A percentile compares a stretch with the other conserved stretches of the same genome.
phyloP scores from a whole-genome alignment of 1,140 invertebrate species.

The Ruditapes philippinarum region DNA sequence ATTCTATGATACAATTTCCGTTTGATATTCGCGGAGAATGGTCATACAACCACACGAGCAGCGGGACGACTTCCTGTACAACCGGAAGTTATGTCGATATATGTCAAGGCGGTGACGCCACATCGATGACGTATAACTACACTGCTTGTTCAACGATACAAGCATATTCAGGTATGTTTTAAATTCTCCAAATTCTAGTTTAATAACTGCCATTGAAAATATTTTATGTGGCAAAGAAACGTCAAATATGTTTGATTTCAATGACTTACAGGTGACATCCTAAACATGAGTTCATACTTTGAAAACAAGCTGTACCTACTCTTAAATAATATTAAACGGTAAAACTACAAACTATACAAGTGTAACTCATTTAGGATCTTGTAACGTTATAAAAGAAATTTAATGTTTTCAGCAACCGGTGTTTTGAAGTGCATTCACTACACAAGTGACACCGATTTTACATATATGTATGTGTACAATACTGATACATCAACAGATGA shows the following conservation, averaged over 20 bases:
- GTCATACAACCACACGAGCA: conserved; percentile 8
- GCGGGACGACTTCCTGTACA: neutral
- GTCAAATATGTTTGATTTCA: too few relatives aligned
- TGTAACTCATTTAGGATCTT: too few relatives aligned
- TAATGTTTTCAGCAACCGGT: conserved; percentile 66
- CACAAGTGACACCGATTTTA: conserved; percentile 49
- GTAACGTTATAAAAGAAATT: too few relatives aligned
- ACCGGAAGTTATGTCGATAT: neutral
- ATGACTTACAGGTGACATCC: too few relatives aligned
- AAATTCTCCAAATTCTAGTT: too few relatives aligned
- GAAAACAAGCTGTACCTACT: too few relatives aligned
- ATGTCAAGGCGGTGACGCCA: neutral
- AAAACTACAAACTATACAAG: too few relatives aligned
- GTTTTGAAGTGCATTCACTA: conserved; percentile 67
- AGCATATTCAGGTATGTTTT: conserved; percentile 72
- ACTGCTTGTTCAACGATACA: conserved; percentile 62
- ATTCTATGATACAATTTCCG: conserved; percentile 31
- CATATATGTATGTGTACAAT: conserved; percentile 74
- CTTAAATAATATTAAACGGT: too few relatives aligned
- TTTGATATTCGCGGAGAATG: conserved; percentile 15
- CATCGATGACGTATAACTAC: conserved; percentile 71
- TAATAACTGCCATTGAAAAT: too few relatives aligned
- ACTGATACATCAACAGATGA: conserved; percentile 74
- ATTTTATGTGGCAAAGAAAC: too few relatives aligned
- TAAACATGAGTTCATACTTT: too few relatives aligned